Conservation (phyloP, 2,113 vertebrate species). For the Nyctibius bracteatus region DNA sequence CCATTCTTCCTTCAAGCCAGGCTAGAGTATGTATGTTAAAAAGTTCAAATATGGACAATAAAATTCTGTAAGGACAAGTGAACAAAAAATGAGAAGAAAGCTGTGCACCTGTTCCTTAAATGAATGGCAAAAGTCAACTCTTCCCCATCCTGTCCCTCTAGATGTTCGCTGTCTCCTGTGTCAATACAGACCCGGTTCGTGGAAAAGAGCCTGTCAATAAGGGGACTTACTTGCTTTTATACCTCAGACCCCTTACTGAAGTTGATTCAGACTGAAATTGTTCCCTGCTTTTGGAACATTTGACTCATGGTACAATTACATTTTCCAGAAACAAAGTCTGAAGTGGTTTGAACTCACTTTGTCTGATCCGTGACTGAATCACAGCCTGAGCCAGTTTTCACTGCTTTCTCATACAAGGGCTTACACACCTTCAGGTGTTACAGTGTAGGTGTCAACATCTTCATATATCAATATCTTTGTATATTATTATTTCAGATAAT, state of each 20-base stretch:
- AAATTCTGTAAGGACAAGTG: background rate
- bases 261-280: background rate
- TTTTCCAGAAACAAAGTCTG: background rate
- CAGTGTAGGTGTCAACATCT: background rate
- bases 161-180: rapidly evolving
- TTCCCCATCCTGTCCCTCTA: background rate
- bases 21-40: rapidly evolving
- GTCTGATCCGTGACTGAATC: background rate
- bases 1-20: background rate
- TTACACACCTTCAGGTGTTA: background rate
- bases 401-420: background rate
- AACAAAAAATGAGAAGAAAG: background rate
- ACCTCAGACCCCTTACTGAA: background rate
- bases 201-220: background rate
- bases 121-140: background rate
- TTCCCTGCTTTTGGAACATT: background rate
- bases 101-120: background rate
- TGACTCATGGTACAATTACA: background rate
- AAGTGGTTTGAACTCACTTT: background rate
- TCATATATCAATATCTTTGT: background rate
- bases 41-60: background rate
- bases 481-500: background rate
- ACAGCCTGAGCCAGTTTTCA: background rate
- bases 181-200: background rate
- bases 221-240: background rate